Base-by-base conservation (phyloP, 2,113 vertebrate species). In the Pholis gunnellus region DNA sequence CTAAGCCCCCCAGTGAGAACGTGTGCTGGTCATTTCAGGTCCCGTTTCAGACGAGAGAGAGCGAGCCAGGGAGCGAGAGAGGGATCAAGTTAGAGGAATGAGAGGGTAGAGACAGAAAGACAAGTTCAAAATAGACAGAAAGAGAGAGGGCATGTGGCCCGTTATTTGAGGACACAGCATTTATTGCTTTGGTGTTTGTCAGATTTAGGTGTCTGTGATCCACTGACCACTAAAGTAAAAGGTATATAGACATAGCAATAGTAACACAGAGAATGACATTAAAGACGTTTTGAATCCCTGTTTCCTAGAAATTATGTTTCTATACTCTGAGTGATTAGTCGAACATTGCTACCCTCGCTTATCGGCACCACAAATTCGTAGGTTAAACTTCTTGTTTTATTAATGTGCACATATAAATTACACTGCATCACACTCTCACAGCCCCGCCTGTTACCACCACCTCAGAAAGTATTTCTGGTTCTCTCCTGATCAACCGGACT, bases 21-120 rank as follows among this genome's bases (percentile, higher is more conserved):
- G 79, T 92, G 83, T 87, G 83, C 83, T 87, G 88, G 81, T 84
- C 86, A 89, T 84, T 90, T 83, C 79, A 90, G 87, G 87, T 82
- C 82, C 61, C 9, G 38, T 69, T 60, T 79, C 64, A 74, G 72
- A 79, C 5, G 13, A 63, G 77, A 10, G 54, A 34, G 29, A 46
- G 52, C 0, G 72, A 71, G 60, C 1, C 38, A 66, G 81, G 15
- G 65, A 42, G n/a, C 34, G 25, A 31, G 56, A 4, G 63, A 52
- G 6, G 8, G 48, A 46, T 2, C 74, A 57, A 72, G 18, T 80
- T 81, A 31, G 31, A 73, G 46, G 22, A 29, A 68, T 13, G 63
- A 79, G 54, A 61, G 22, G 63, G 38, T 67, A 78, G 46, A 65
- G 6, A n/a, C 48, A 50, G 44, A 1, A 52, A 73, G 72, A 81